Evolutionary conservation across 2,888 invertebrate species (phyloP).

Genomic region (Caenorhabditis wallacei): DNA sequence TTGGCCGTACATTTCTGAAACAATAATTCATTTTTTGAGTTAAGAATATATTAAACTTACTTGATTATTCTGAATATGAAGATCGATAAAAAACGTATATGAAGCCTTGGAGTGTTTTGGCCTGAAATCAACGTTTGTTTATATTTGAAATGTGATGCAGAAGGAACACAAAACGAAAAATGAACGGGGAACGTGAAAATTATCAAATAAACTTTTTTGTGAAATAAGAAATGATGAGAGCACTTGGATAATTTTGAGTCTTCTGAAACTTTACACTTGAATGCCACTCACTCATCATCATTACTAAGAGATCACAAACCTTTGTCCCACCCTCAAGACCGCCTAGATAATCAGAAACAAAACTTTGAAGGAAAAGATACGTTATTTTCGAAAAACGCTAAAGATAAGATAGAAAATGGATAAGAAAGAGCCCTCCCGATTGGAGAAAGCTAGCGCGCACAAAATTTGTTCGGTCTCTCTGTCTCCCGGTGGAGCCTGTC

Average conservation of each 20-base stretch:
- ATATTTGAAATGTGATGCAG: background rate
- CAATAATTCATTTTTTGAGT: slow-evolving; percentile 44
- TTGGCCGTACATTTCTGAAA: slow-evolving; percentile 79
- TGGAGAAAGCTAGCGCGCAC: slow-evolving; percentile 40
- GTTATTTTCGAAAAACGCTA: slow-evolving; percentile 9
- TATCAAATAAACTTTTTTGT: background rate
- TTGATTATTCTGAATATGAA: background rate
- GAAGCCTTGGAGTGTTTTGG: background rate
- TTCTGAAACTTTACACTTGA: slow-evolving; percentile 36
- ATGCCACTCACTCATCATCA: slow-evolving; percentile 34
- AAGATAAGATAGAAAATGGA: slow-evolving; percentile 42
- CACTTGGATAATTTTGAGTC: background rate
- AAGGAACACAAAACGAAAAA: background rate
- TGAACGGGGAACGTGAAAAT: background rate
- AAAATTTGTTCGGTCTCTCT: slow-evolving; percentile 45
- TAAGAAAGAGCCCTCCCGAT: slow-evolving; percentile 41
- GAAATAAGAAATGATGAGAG: background rate
- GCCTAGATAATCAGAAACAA: slow-evolving; percentile 21
- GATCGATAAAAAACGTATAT: background rate
- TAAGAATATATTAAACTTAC: background rate
- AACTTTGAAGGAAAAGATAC: slow-evolving; percentile 8
- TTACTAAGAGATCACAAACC: slow-evolving; percentile 41
- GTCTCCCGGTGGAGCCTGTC: slow-evolving; percentile 42
- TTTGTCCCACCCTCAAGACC: slow-evolving; percentile 6
- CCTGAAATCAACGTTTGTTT: slow-evolving; percentile 15